Conservation (phyloP, 2,797 vertebrate genomes). For the Acrossocheilus fasciatus region DNA sequence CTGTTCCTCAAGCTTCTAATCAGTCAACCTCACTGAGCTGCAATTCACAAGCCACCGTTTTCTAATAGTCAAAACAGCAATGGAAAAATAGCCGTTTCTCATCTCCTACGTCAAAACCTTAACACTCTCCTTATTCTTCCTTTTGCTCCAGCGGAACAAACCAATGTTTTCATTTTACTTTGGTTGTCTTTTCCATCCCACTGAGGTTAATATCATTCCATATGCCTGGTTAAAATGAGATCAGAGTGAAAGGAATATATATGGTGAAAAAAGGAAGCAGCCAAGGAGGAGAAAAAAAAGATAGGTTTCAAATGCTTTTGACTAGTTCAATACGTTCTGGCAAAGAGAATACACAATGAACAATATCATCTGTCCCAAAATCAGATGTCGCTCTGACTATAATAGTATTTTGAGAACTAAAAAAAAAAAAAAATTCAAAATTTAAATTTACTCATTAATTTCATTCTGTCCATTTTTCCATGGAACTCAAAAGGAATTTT, state of each 20-base stretch:
- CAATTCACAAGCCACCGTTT: slow-evolving; percentile 48
- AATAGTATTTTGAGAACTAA: not conserved
- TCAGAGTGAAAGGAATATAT: slow-evolving; percentile 24
- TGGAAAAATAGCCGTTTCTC: slow-evolving; percentile 37
- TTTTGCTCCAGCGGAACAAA: slow-evolving; percentile 46
- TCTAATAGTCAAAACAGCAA: slow-evolving; percentile 54
- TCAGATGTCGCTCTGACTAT: not conserved
- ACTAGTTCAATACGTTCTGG: slow-evolving; percentile 10
- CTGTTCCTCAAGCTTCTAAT: slow-evolving; percentile 39
- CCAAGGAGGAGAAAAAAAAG: not conserved
- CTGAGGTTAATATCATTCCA: slow-evolving; percentile 44
- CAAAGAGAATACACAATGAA: not conserved
- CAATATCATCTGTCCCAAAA: not conserved
- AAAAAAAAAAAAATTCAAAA: no score
- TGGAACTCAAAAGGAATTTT: no score
- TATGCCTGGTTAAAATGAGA: slow-evolving; percentile 33
- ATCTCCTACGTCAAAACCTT: slow-evolving; percentile 39
- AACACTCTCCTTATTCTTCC: slow-evolving; percentile 14
- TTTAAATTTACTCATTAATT: no score
- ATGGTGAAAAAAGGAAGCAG: not conserved
- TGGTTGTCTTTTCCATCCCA: slow-evolving; percentile 53
- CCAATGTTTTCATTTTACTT: slow-evolving; percentile 54
- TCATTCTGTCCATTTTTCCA: no score
- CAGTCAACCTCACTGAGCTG: slow-evolving; percentile 32
- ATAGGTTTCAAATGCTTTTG: slow-evolving; percentile 19